phyloP scores from a whole-genome alignment of 2,797 vertebrate genomes.

The Aselliscus stoliczkanus region DNA sequence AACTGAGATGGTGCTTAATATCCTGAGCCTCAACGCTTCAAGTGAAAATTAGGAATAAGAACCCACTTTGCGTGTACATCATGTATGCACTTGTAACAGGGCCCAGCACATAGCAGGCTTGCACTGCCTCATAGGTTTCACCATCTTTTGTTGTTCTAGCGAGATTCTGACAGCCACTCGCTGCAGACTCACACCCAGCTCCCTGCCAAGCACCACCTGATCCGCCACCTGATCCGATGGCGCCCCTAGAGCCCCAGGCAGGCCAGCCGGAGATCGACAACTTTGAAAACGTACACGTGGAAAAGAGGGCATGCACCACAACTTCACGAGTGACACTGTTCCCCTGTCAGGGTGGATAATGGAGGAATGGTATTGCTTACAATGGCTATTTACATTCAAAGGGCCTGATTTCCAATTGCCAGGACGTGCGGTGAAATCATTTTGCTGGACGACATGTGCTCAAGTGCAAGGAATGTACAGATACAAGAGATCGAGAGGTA shows the following conservation, averaged over 20 bases:
- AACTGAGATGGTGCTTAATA: not conserved
- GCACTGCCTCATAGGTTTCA: not conserved
- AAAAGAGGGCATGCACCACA: not conserved
- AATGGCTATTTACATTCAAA: not conserved
- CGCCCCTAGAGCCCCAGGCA: accelerated
- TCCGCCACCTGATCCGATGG: not conserved
- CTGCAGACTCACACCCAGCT: accelerated
- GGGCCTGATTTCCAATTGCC: not conserved
- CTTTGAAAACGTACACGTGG: not conserved
- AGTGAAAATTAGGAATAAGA: not conserved
- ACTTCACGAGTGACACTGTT: not conserved
- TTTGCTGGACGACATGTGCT: not conserved
- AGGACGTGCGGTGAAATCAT: not conserved
- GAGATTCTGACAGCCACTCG: not conserved
- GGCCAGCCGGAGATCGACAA: not conserved
- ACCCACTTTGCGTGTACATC: not conserved
- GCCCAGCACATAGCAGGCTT: not conserved
- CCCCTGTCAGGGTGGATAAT: not conserved
- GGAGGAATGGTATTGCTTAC: not conserved
- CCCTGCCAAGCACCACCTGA: not conserved
- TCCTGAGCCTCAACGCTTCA: not conserved
- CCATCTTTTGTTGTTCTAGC: not conserved
- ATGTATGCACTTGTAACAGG: accelerated
- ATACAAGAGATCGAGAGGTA: not conserved
- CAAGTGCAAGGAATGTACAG: not conserved